Percentiles rank a stretch among this genome's conserved stretches.
These are phyloP conservation scores for Carapus acus DNA, from an alignment of 2,797 vertebrate genomes.

Conservation along the genomic window DNA sequence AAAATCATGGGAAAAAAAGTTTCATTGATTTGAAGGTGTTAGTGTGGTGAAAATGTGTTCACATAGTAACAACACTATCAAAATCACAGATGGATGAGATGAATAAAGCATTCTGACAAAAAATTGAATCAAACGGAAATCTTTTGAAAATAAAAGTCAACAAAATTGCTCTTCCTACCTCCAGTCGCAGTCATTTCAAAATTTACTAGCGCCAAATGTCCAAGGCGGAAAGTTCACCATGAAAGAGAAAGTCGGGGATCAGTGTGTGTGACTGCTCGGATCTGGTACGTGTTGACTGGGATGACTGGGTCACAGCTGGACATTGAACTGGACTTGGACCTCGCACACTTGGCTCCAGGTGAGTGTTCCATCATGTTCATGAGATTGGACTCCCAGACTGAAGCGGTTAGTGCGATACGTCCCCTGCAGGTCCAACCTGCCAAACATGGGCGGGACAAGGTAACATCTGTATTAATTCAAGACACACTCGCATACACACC, in stretches of 20 bases:
- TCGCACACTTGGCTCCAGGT: constrained; percentile 53
- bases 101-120: too few species aligned
- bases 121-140: too few species aligned
- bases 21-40: too few species aligned
- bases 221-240: constrained; percentile 28
- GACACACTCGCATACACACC: constrained; percentile 1
- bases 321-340: constrained; percentile 42
- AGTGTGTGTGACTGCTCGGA: constrained; percentile 29
- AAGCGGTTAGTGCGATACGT: constrained; percentile 48
- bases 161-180: too few species aligned
- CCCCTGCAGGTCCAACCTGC: constrained; percentile 52
- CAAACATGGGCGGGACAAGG: constrained; percentile 47
- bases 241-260: constrained; percentile 40
- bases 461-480: constrained; percentile 55
- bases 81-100: too few species aligned
- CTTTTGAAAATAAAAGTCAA: too few species aligned
- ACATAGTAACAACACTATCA: too few species aligned
- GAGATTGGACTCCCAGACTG: constrained; percentile 47
- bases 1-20: too few species aligned
- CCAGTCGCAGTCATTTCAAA: too few species aligned
- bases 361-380: constrained; percentile 63
- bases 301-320: constrained; percentile 61
- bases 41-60: too few species aligned
- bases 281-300: constrained; percentile 56
- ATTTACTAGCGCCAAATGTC: too few species aligned